Evolutionary conservation across 2,113 vertebrate species (phyloP), one percentile per base, ranked within the genome.

Genomic region (Gulo gulo): DNA sequence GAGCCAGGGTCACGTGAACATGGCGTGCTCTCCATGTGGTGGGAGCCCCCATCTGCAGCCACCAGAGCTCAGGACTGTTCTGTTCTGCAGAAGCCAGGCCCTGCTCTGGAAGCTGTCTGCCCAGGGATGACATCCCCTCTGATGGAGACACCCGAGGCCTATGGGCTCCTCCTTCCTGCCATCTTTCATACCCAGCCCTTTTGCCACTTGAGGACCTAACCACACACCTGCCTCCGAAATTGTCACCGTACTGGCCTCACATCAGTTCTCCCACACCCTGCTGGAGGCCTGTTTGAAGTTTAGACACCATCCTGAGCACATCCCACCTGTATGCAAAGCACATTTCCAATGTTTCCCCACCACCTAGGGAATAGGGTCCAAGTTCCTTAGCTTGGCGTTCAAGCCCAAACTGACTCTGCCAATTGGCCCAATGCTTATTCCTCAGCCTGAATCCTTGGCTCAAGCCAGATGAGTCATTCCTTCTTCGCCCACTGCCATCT

Each of bases 21-120:
- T 2, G 18, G 23, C 2, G 0, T 3, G 10, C 18, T 88, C 73
- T 61, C 63, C 11, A 1, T 0, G 21, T 29, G 20, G 42, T 26
- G 26, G 39, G 65, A n/a, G 18, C 36, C 29, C 23, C 57, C 20
- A 47, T 4, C n/a, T n/a, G 63, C 45, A 2, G 2, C 69, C 23
- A 26, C 61, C 14, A 29, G 50, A 21, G 71, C 20, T 24, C 15
- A 15, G 45, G 71, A 36, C 8, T 3, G 2, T 4, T 92, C 73
- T 36, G 13, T 29, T 55, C 65, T 7, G 2, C 7, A 15, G 26
- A 94, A 23, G n/a, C 21, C 16, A 31, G 34, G 2, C 52, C 69
- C 20, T 59, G 10, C 13, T 39, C 42, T 42, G 55, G 34, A 73
- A 82, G 63, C 57, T 55, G 15, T 83, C 80, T 91, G 76, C 50